Evolutionary conservation across 2,797 vertebrate species (phyloP), one percentile per base, ranked within the genome.

Genomic region (Xerus rutilus): DNA sequence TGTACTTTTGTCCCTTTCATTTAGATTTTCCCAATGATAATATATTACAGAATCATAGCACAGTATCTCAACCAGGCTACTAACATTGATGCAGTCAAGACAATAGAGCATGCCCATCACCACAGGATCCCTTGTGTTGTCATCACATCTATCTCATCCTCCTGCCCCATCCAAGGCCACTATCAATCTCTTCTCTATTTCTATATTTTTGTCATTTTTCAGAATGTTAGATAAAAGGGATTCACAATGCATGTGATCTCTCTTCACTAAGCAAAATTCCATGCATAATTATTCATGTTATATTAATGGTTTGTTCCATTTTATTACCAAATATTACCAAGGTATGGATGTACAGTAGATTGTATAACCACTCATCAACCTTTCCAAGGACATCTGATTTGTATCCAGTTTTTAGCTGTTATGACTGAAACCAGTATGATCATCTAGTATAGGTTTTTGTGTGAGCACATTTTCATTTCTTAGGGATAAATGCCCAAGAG

Each of bases 251-350:
- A 25, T 25, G 9, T 54, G 69, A 49, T 21, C 49, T 45, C 76
- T 90, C 13, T 45, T 32, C 23, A 32, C 20, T 94, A 72, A 43
- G 35, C 12, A 90, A 52, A 97, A 35, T 65, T 52, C 28, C 47
- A 5, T 73, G 14, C 18, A 30, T 35, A 2, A 83, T 57, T 6
- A 7, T 49, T 8, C 17, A 49, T 15, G 57, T 47, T 32, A 25
- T 70, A 47, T 73, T 25, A 39, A 0, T 32, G 28, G 15, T 39
- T 59, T 62, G 23, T 54, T 54, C 23, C n/a, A 13, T 65, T 88
- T 45, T 81, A n/a, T 74, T 70, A 39, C 25, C 17, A 6, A 47
- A 14, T 7, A 28, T 12, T 32, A 5, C 15, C 1, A 3, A 49
- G 25, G 1, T 43, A 5, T 2, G 45, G n/a, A 11, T 0, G 2